Base-by-base conservation (phyloP, 2,797 vertebrate species). In the Hemitrygon akajei region DNA sequence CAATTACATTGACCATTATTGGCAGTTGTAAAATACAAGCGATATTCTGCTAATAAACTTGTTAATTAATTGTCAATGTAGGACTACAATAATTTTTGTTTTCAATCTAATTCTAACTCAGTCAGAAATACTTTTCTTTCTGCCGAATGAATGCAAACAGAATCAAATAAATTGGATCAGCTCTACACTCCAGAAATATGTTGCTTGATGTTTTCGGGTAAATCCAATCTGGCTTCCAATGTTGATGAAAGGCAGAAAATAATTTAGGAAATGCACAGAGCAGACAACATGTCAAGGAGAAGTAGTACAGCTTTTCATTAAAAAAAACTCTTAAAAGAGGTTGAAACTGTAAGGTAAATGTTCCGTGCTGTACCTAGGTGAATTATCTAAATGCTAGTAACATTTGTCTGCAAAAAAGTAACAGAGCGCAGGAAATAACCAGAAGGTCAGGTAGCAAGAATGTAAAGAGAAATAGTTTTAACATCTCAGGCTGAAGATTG, bases 91-190 rank as follows among this genome's bases (percentile, higher is more conserved):
- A n/a, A 14, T 63, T 87, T 63, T 60, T 87, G 58, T 58, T 87
- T 34, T 87, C 47, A 63, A 87, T 47, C 10, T 84, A 25, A 58
- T 56, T 20, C 22, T 40, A 82, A 84, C 56, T 63, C 6, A 58
- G 40, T 60, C 82, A 63, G 84, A 58, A 87, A 66, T 87, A 87
- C 63, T 63, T 87, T 58, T 63, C 56, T n/a, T 7, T 87, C 30
- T 30, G 7, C 34, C 40, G 30, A 87, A 5, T 87, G 84, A 18
- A 63, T 18, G 34, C 82, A 63, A 87, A 87, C 14, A 63, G 84
- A 87, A 63, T 34, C 58, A 87, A 87, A 60, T 0, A 87, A 87
- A 66, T 87, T 63, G 84, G 84, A 87, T 87, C 84, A 63, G 58
- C 30, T 87, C 58, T 63, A n/a, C 30, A 87, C 16, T 30, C 22